Evolutionary conservation across 2,113 vertebrate species (phyloP).

Genomic region (Oryctolagus cuniculus): mOryCun1.1 NC_091433.1:122381001-122381500

Average conservation of each 20-base stretch:
- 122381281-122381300: neutral
- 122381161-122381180: conserved; percentile 11
- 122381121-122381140: conserved; percentile 26
- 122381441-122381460: neutral
- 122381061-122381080: neutral
- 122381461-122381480: neutral
- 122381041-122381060: neutral
- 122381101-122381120: neutral
- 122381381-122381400: neutral
- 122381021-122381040: neutral
- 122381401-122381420: neutral
- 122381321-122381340: neutral
- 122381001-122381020: neutral
- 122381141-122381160: neutral
- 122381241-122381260: neutral
- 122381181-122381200: neutral
- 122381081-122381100: neutral
- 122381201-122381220: neutral
- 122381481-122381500: neutral
- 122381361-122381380: neutral
- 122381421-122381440: neutral
- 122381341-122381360: neutral
- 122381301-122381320: neutral
- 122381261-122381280: neutral
- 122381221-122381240: conserved; percentile 3